Evolutionary conservation across 2,888 invertebrate species (phyloP), one percentile per base, ranked within the genome.

Genomic region (Tanytarsus gracilentus): DNA sequence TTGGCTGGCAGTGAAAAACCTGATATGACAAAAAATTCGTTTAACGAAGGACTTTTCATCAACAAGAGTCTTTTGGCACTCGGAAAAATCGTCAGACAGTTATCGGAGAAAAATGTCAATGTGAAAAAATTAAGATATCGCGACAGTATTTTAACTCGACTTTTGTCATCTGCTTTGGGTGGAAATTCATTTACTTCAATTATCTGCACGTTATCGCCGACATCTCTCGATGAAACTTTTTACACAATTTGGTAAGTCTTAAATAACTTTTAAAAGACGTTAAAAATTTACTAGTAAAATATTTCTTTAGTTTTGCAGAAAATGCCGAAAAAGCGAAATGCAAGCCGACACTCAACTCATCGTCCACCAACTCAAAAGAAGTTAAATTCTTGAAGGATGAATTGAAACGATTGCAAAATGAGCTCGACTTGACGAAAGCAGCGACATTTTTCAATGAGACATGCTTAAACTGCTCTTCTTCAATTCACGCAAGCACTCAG

Each of bases 141-240:
- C 2, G 89, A 93, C 68, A 89, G 89, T 44, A 93, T 92, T 69
- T 72, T 94, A 50, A 94, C 94, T 0, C 76, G 92, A 36, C 82
- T 94, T 11, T 72, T 94, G 7, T 88, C 91, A 70, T 83, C 86
- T 62, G 89, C 93, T 0, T 76, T 94, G 1, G 92, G 92, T 2
- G 94, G 94, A 0, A 94, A 94, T 70, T 86, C 92, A 0, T 82
- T 85, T 69, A 93, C 93, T 0, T 81, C 86, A 11, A 89, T 94
- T 33, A 87, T 94, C 61, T 91, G 91, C 65, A 87, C 88, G 0
- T 80, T 93, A 3, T 90, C 89, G 1, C 85, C 89, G 0, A 86
- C 86, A 0, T 81, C 83, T 1, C 66, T 85, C 1, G 91, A 91
- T 11, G 90, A 93, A 72, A 91, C 81, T 0, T 73, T 44, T 2